Conservation (phyloP, 2,797 vertebrate genomes). For the Bradypus variegatus region DNA sequence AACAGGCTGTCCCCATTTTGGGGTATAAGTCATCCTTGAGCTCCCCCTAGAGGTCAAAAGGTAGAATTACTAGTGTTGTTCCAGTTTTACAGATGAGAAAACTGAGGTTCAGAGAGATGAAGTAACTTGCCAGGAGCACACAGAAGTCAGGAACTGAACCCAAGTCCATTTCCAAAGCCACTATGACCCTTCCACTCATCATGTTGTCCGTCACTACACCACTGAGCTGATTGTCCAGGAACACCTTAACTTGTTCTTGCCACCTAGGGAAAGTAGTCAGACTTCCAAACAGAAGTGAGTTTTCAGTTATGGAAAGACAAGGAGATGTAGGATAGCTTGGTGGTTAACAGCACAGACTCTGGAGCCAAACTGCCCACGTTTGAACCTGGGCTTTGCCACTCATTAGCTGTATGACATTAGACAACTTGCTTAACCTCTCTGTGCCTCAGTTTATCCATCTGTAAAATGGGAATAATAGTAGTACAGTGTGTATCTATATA, state of each 20-base stretch:
- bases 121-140: background rate
- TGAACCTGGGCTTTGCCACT: background rate
- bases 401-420: background rate
- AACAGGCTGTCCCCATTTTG: background rate
- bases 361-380: background rate
- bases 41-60: constrained; percentile 3
- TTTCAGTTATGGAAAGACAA: background rate
- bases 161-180: background rate
- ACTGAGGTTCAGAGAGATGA: background rate
- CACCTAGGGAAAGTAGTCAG: background rate
- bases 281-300: background rate
- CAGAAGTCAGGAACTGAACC: background rate
- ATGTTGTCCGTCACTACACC: background rate
- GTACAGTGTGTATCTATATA: background rate
- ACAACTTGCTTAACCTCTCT: background rate
- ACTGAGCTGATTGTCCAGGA: background rate
- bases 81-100: constrained; percentile 10
- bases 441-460: background rate
- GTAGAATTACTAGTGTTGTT: background rate
- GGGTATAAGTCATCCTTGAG: background rate
- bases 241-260: background rate
- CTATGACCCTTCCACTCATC: background rate
- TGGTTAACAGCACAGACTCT: background rate
- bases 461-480: background rate
- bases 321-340: background rate